Evolutionary conservation across 2,113 vertebrate genomes (phyloP), one percentile per base, ranked within the genome.

Genomic region (Colius striatus): DNA sequence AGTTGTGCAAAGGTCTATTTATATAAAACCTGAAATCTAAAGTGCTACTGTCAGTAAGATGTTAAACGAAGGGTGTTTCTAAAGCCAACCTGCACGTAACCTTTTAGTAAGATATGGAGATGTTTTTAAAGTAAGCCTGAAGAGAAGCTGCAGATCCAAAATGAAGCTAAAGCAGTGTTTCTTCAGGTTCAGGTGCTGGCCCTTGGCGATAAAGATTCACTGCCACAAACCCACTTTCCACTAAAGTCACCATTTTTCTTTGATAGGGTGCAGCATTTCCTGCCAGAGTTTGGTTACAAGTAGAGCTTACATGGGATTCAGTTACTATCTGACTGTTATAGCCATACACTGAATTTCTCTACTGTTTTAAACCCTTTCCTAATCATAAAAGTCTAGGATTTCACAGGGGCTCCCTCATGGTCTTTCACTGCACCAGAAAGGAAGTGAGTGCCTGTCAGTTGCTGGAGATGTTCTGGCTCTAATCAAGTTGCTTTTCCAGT

Each of bases 91-190:
- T 94, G 87, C 77, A 51, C 32, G 76, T 96, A 97, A 84, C 94
- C 82, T 94, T 94, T 97, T 96, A 96, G 45, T 94, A 85, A 97
- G 94, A 90, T 92, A 91, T 25, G 83, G 95, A 79, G 83, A 84
- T 91, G 70, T 84, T 96, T 95, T 91, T 96, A 79, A 96, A 97
- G 65, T 84, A 92, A 97, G 76, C 91, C 93, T 97, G 98, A 97
- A 97, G 97, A 97, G 94, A 95, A 97, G 92, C 97, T 98, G 96
- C 96, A 97, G 95, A 97, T 92, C 92, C 97, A 97, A 97, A 98
- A 95, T 97, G 97, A 98, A 62, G 90, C 96, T 95, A 91, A 96
- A 94, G 95, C 97, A 97, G 94, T 96, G 77, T 97, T 98, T 97
- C 94, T 93, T 95, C 43, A 81, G 95, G 87, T 97, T 96, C 82